phyloP scores from a whole-genome alignment of 2,113 vertebrate genomes.

The Seriola aureovittata region DNA sequence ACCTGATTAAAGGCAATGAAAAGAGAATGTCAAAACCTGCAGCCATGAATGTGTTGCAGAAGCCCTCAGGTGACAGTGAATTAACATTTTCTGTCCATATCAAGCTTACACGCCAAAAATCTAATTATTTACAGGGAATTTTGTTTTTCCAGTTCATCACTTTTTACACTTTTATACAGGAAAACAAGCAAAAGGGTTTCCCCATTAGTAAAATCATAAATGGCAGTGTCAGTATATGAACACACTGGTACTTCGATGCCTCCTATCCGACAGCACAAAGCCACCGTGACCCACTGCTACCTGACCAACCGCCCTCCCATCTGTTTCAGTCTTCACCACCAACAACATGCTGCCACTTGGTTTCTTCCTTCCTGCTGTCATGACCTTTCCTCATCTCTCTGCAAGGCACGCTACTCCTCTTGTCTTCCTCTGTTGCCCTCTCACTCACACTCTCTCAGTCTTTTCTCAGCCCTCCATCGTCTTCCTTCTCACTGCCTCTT shows the following conservation, averaged over 20 bases:
- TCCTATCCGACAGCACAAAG: neutral
- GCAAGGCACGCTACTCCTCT: conserved; percentile 45
- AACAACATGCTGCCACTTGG: conserved; percentile 43
- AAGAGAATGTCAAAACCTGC: no score
- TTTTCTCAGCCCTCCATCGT: conserved; percentile 29
- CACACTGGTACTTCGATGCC: neutral
- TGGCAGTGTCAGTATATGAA: neutral
- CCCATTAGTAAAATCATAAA: neutral
- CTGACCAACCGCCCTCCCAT: conserved; percentile 19
- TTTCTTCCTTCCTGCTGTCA: conserved; percentile 43
- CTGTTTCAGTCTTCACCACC: conserved; percentile 27
- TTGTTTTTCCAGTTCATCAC: neutral
- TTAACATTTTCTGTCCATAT: no score
- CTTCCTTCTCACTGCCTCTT: conserved; percentile 15
- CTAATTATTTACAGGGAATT: no score
- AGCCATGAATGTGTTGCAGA: no score
- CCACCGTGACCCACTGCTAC: conserved; percentile 21
- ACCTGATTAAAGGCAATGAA: no score
- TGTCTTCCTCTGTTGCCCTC: conserved; percentile 43
- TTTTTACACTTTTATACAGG: neutral
- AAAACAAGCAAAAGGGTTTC: neutral
- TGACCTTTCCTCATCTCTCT: conserved; percentile 62
- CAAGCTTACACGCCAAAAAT: no score
- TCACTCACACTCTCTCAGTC: neutral
- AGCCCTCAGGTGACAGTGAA: no score